A percentile compares a stretch with the other conserved stretches of the same genome.
phyloP scores from a whole-genome alignment of 2,797 vertebrate species.

The Salmo trutta region DNA sequence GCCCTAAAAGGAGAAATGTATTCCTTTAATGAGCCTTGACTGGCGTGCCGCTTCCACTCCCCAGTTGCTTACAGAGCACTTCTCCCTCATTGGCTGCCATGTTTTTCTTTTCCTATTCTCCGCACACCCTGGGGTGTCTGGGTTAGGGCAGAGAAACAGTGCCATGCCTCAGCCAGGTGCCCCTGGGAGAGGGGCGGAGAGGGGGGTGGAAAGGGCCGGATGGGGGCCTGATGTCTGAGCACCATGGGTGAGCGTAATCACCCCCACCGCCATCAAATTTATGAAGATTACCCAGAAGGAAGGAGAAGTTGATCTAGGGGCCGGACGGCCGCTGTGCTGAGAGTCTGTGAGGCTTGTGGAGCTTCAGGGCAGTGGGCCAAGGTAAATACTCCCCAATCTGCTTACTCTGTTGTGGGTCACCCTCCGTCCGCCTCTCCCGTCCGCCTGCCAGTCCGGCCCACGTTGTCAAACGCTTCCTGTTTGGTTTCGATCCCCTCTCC shows the following conservation, averaged over 20 bases:
- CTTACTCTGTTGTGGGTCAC: slow-evolving; percentile 46
- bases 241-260: slow-evolving; percentile 18
- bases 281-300: slow-evolving; percentile 29
- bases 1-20: slow-evolving; percentile 41
- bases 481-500: slow-evolving; percentile 64
- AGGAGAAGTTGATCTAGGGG: slow-evolving; percentile 24
- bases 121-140: slow-evolving; percentile 24
- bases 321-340: not conserved
- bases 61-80: slow-evolving; percentile 39
- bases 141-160: slow-evolving; percentile 23
- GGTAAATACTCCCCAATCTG: slow-evolving; percentile 26
- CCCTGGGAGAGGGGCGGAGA: slow-evolving; percentile 12
- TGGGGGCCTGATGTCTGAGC: slow-evolving; percentile 21
- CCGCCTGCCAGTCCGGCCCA: slow-evolving; percentile 39
- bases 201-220: not conserved
- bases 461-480: slow-evolving; percentile 67
- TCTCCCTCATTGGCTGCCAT: slow-evolving; percentile 30
- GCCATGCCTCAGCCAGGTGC: slow-evolving; percentile 37
- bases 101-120: slow-evolving; percentile 35
- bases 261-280: slow-evolving; percentile 27
- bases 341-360: slow-evolving; percentile 17
- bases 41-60: slow-evolving; percentile 21
- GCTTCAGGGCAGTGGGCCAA: slow-evolving; percentile 33
- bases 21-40: slow-evolving; percentile 52
- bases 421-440: slow-evolving; percentile 38